phyloP scores from a whole-genome alignment of 2,113 vertebrate species.

The Sinocyclocheilus anshuiensis region DNA sequence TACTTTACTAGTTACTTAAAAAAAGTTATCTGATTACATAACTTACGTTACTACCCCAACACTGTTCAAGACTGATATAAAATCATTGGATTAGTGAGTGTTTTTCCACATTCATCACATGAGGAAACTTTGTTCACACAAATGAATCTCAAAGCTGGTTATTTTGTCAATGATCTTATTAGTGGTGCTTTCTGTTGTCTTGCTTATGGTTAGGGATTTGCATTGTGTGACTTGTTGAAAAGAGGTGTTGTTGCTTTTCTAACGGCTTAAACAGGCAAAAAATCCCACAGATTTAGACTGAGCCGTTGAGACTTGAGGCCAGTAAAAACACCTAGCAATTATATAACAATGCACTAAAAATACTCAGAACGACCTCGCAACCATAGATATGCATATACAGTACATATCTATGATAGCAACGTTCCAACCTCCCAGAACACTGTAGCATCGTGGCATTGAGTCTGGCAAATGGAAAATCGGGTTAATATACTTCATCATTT shows the following conservation, averaged over 20 bases:
- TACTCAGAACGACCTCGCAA: neutral
- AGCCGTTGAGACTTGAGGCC: neutral
- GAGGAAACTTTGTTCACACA: neutral
- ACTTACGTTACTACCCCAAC: too few species aligned
- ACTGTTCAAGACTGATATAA: too few species aligned
- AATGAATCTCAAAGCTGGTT: neutral
- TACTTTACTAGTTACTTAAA: too few species aligned
- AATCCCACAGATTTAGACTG: neutral
- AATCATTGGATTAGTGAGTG: neutral
- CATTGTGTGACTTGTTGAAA: neutral
- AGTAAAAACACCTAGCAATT: neutral
- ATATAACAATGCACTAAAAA: neutral
- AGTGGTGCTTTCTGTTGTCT: neutral
- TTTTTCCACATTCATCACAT: neutral
- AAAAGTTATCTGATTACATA: too few species aligned
- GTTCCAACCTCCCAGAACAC: neutral
- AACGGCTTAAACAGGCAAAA: neutral
- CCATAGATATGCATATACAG: too few species aligned
- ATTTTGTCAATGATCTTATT: neutral
- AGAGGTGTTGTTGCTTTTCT: neutral
- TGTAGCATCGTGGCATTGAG: neutral
- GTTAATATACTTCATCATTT: neutral
- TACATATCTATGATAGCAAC: neutral
- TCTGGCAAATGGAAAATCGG: neutral
- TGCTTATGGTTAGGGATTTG: neutral